Conservation (phyloP, 2,888 invertebrate species). For the Torymus aiolomorphi region DNA sequence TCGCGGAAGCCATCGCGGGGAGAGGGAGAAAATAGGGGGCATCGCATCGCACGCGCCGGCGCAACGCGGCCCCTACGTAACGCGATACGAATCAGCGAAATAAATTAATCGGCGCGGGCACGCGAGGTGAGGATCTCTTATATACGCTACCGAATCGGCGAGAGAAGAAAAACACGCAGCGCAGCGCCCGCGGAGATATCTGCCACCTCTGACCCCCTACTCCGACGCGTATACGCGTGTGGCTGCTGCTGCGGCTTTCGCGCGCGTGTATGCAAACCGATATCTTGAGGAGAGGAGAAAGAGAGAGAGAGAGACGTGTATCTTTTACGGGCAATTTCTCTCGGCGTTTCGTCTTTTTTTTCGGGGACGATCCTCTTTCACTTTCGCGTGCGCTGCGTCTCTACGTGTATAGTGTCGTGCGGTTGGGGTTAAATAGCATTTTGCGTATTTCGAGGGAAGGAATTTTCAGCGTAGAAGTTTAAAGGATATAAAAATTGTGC, state of each 20-base stretch:
- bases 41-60: neutral
- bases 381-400: slow-evolving; percentile 5
- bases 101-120: slow-evolving; percentile 44
- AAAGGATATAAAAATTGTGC: too few relatives aligned
- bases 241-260: neutral
- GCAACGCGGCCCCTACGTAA: slow-evolving; percentile 5
- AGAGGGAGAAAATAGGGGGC: neutral
- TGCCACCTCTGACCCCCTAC: slow-evolving; percentile 22
- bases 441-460: neutral
- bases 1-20: slow-evolving; percentile 13
- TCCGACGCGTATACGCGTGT: neutral
- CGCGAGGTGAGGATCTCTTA: neutral
- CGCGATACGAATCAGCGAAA: slow-evolving; percentile 42
- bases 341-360: slow-evolving; percentile 24
- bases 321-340: slow-evolving; percentile 44
- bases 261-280: slow-evolving; percentile 27
- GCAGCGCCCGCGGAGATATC: slow-evolving; percentile 7
- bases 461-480: slow-evolving; percentile 1
- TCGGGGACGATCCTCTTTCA: slow-evolving; percentile 42
- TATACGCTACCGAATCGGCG: slow-evolving; percentile 43
- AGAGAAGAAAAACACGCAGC: neutral
- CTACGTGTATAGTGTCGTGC: too few relatives aligned
- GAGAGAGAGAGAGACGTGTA: neutral
- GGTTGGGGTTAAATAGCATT: neutral
- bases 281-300: neutral